Conservation (phyloP, 2,888 invertebrate species). For the Terebella lapidaria region DNA sequence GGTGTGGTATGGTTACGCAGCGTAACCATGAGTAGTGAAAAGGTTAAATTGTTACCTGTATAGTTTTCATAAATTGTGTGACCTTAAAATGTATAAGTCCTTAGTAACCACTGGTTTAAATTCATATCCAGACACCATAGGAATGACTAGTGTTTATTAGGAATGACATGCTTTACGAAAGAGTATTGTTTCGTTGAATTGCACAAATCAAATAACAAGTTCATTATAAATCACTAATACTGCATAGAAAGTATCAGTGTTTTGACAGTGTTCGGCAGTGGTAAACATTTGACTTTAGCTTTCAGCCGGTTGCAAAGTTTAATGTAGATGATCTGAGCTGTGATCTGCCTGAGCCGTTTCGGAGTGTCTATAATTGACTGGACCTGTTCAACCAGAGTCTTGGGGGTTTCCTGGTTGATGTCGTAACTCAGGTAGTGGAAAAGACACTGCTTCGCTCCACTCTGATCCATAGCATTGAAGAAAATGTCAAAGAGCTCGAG, state of each 20-base stretch:
- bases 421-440: background rate
- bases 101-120: too few relatives aligned
- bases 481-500: background rate
- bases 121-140: too few relatives aligned
- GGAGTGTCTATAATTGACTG: background rate
- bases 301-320: background rate
- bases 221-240: too few relatives aligned
- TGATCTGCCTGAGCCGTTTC: background rate
- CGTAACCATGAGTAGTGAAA: too few relatives aligned
- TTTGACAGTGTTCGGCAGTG: background rate
- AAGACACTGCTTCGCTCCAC: background rate
- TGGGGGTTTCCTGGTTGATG: background rate
- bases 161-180: too few relatives aligned
- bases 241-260: background rate
- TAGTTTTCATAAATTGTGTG: too few relatives aligned
- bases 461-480: background rate
- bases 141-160: too few relatives aligned
- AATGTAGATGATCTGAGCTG: background rate
- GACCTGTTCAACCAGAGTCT: background rate
- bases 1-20: too few relatives aligned
- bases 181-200: too few relatives aligned
- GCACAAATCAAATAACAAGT: too few relatives aligned
- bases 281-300: background rate
- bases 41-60: too few relatives aligned
- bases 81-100: too few relatives aligned